Conservation (phyloP, 2,113 vertebrate genomes). For the Osmerus eperlanus region DNA sequence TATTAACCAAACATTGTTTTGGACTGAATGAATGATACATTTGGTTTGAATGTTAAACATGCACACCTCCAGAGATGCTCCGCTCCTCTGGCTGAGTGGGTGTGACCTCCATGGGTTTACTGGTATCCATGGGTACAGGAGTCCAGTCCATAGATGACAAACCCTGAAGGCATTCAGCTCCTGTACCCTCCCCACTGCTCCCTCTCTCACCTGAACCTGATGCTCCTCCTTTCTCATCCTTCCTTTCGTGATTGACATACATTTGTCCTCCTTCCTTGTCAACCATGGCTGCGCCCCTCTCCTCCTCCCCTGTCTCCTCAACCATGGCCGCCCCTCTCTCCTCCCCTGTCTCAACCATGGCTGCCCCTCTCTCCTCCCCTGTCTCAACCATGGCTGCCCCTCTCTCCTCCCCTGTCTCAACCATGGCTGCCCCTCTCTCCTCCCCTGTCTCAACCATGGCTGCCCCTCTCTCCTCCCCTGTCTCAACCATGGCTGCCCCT, state of each 20-base stretch:
- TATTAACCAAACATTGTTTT: too few species aligned
- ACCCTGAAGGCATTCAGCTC: not conserved
- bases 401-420: not conserved
- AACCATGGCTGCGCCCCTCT: not conserved
- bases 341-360: not conserved
- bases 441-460: not conserved
- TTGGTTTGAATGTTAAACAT: too few species aligned
- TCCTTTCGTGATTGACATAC: not conserved
- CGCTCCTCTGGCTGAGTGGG: not conserved
- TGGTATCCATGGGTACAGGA: not conserved
- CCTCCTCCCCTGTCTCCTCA: not conserved
- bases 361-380: not conserved
- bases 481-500: not conserved
- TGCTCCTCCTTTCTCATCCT: not conserved
- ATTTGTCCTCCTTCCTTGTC: not conserved
- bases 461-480: not conserved
- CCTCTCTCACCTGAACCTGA: not conserved
- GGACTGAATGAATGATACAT: too few species aligned
- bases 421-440: not conserved
- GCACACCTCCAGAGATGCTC: not conserved
- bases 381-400: not conserved
- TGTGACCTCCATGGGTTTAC: not conserved
- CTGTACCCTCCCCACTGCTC: not conserved
- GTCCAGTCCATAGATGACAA: not conserved
- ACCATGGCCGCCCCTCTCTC: not conserved